Conservation (phyloP, 2,113 vertebrate species). For the Hippocampus comes region DNA sequence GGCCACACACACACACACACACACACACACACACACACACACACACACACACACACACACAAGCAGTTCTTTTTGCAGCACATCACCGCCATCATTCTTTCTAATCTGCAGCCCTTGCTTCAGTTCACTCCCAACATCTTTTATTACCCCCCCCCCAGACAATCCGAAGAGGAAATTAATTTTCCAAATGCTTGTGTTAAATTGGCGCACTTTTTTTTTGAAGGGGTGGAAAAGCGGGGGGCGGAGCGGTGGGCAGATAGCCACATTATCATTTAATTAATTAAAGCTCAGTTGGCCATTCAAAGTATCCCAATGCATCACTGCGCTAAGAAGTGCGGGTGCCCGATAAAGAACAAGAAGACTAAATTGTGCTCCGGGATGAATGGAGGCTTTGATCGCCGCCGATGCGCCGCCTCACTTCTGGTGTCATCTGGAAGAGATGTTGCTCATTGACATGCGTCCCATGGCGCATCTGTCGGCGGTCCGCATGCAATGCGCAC, state of each 20-base stretch:
- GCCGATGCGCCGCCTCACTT: conserved; percentile 32
- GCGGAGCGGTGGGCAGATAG: not conserved
- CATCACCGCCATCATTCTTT: conserved; percentile 17
- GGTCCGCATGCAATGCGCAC: conserved; percentile 53
- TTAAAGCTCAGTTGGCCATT: conserved; percentile 1
- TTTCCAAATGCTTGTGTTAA: conserved; percentile 1
- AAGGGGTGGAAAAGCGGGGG: not conserved
- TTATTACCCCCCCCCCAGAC: not conserved
- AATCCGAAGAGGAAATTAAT: conserved; percentile 22
- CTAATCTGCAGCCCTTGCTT: conserved; percentile 15
- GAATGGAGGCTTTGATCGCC: conserved; percentile 26
- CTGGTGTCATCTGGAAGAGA: conserved; percentile 52
- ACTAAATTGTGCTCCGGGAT: conserved; percentile 20
- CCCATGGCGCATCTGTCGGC: conserved; percentile 51
- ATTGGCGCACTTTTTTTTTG: not conserved
- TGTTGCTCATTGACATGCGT: conserved; percentile 65
- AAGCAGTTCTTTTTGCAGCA: conserved; percentile 10
- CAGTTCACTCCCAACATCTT: conserved; percentile 4
- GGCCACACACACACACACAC: not conserved
- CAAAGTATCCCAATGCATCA: conserved; percentile 4
- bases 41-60: not conserved
- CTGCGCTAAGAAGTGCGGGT: conserved; percentile 2
- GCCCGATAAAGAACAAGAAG: conserved; percentile 4
- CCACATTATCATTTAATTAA: not conserved
- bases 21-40: not conserved